Conservation (phyloP, 2,113 vertebrate genomes). For the Sebastes fasciatus region DNA sequence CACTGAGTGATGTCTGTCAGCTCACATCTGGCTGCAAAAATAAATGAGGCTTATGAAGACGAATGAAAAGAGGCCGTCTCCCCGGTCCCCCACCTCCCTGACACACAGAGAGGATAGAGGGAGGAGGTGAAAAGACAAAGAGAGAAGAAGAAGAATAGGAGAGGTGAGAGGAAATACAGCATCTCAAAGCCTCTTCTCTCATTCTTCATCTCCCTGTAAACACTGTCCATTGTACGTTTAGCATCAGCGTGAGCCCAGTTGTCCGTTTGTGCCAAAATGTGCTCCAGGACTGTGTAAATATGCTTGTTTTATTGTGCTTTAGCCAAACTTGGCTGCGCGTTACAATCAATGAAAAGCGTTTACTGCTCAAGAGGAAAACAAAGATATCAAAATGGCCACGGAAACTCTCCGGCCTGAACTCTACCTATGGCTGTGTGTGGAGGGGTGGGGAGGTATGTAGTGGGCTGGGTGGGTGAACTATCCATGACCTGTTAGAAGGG, state of each 20-base stretch:
- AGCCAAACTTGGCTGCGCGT: neutral
- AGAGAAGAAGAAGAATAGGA: conserved; percentile 17
- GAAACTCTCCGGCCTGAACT: conserved; percentile 27
- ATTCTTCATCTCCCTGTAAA: neutral
- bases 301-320: neutral
- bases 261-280: neutral
- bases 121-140: conserved; percentile 26
- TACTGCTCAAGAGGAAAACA: conserved; percentile 19
- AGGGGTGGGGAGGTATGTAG: conserved; percentile 39
- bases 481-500: conserved; percentile 75
- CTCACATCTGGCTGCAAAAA: conserved; percentile 94
- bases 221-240: conserved; percentile 7
- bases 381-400: conserved; percentile 41
- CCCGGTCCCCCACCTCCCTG: neutral
- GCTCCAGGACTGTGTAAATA: neutral
- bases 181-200: conserved; percentile 9
- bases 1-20: conserved; percentile 95
- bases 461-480: conserved; percentile 73
- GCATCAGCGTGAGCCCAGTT: conserved; percentile 5
- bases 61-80: conserved; percentile 86
- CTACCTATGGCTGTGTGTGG: conserved; percentile 41
- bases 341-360: conserved; percentile 18
- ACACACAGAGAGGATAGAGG: conserved; percentile 66
- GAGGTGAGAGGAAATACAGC: conserved; percentile 10
- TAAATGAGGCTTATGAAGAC: conserved; percentile 96